Evolutionary conservation across 2,888 invertebrate genomes (phyloP), one percentile per base, ranked within the genome.

Genomic region (Hemithea aestivaria): DNA sequence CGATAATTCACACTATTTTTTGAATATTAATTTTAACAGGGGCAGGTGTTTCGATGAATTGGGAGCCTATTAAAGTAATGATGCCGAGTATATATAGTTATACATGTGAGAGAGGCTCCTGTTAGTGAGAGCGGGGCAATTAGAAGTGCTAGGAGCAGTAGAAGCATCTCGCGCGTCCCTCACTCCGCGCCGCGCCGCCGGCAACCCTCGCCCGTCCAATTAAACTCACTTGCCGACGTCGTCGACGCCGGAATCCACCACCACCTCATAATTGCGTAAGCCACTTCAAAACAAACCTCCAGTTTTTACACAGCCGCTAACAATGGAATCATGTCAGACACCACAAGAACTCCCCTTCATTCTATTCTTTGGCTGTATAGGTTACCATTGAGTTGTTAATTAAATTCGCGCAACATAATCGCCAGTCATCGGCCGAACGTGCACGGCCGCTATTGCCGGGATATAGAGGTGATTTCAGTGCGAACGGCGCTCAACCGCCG

Each of bases 301-400:
- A 50, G 56, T 75, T 84, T 85, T 84, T 80, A 69, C 73, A 68
- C 56, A 53, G 62, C 58, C 68, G 62, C 75, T 73, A 82, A 87
- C 85, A 85, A 87, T 82, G 66, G 80, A 80, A 69, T 75, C 78
- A 75, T 76, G 81, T 77, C 78, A 78, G 81, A 76, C 71, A 58
- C 69, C 70, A 68, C 75, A 79, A 82, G 77, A 81, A 79, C 77
- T 69, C 73, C 71, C 74, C 73, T 68, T 68, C 70, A 65, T 73
- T 73, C 72, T 66, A 62, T 67, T 62, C 65, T 63, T 65, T 62
- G 48, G 60, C 60, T 66, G 53, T 69, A 69, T 71, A 48, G 36
- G 44, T 48, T 76, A 73, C 76, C 78, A 83, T 83, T 78, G 83
- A 80, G 78, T 79, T 80, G 81, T 82, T 85, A 84, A 87, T 85